phyloP scores from a whole-genome alignment of 2,113 vertebrate genomes.

The Asarcornis scutulata region DNA sequence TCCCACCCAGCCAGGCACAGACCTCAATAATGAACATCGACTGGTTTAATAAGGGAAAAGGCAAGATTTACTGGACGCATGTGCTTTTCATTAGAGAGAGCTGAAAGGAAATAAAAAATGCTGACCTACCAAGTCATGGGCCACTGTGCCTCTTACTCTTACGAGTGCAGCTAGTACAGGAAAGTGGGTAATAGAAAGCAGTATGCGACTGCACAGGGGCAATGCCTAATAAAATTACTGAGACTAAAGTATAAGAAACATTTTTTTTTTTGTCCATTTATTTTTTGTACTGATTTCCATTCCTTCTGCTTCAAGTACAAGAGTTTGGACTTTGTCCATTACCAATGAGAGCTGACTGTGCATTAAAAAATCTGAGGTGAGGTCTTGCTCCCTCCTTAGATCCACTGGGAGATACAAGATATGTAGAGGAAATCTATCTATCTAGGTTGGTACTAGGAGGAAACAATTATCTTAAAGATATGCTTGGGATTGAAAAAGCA shows the following conservation, averaged over 20 bases:
- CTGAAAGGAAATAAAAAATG: constrained; percentile 84
- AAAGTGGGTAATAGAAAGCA: constrained; percentile 44
- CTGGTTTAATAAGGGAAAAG: constrained; percentile 78
- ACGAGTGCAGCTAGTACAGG: constrained; percentile 32
- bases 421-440: background rate
- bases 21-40: constrained; percentile 80
- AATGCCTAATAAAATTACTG: constrained; percentile 45
- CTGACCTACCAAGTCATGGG: constrained; percentile 81
- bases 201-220: constrained; percentile 25
- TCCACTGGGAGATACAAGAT: background rate
- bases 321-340: background rate
- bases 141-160: constrained; percentile 71
- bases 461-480: constrained; percentile 24
- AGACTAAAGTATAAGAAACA: constrained; percentile 29
- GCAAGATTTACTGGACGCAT: constrained; percentile 80
- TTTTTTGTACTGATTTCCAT: background rate
- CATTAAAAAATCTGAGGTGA: constrained; percentile 2
- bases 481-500: constrained; percentile 34
- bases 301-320: background rate
- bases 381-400: background rate
- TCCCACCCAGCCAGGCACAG: constrained; percentile 74
- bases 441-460: background rate
- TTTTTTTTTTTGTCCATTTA: constrained; percentile 10
- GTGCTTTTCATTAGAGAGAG: constrained; percentile 86
- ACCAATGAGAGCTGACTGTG: background rate